phyloP scores from a whole-genome alignment of 2,888 invertebrate genomes.

The Cephonodes hylas region DNA sequence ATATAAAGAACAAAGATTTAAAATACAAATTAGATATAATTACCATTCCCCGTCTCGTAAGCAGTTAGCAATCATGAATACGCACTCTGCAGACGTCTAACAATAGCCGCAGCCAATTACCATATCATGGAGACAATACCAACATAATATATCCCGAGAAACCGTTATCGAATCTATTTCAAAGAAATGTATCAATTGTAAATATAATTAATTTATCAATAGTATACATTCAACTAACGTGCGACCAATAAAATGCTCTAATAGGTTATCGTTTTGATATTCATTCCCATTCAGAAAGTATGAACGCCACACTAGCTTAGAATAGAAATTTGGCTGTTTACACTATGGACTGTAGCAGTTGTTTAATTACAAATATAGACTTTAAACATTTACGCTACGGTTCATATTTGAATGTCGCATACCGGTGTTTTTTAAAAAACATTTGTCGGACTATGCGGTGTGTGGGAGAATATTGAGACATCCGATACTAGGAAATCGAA shows the following conservation, averaged over 20 bases:
- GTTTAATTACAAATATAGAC: neutral
- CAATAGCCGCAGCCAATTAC: conserved; percentile 15
- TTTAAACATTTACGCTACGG: neutral
- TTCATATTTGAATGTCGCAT: neutral
- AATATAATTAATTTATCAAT: conserved; percentile 37
- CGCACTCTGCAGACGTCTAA: conserved; percentile 13
- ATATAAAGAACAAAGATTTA: neutral
- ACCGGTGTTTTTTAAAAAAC: neutral
- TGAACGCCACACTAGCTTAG: conserved; percentile 23
- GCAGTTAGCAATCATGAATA: neutral
- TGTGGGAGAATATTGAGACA: conserved; percentile 56
- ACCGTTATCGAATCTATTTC: conserved; percentile 21
- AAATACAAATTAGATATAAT: neutral
- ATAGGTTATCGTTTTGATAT: conserved; percentile 42
- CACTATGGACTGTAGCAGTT: neutral
- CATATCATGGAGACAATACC: neutral
- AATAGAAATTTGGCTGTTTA: conserved; percentile 31
- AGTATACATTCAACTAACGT: conserved; percentile 39
- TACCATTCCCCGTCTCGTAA: neutral
- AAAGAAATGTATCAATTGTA: conserved; percentile 27
- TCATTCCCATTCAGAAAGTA: conserved; percentile 42
- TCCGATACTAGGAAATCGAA: conserved; percentile 58
- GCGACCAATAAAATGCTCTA: conserved; percentile 39
- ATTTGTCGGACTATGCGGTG: conserved; percentile 21
- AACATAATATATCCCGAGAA: conserved; percentile 15